Base-by-base conservation (phyloP, 2,888 invertebrate species). In the Tachystola acroxantha region DNA sequence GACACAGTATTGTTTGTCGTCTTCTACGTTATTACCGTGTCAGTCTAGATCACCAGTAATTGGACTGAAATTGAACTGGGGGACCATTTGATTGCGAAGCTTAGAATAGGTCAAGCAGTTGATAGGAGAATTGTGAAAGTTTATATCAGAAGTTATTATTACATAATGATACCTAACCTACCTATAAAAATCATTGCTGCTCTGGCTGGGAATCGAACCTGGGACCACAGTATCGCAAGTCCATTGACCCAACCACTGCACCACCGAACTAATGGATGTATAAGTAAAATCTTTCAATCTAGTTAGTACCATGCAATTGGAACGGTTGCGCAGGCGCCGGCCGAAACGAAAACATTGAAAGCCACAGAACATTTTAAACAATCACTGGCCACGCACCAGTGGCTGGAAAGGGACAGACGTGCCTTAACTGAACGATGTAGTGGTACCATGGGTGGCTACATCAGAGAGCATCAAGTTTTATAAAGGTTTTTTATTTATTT, bases 1-100 rank as follows among this genome's bases (percentile, higher is more conserved):
- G 68, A 68, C 63, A 54, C 50, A 43, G 45, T 51, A 61, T 64
- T 49, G 58, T 60, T 49, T 52, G 43, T 39, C 43, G 48, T 49
- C 52, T 43, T 37, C 50, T 40, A 38, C 20, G 35, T 45, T 53
- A 57, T 56, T 51, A 52, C 45, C 39, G 39, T 45, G 44, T 43
- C 47, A 36, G 32, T 34, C 22, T 28, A 11, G 27, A 27, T 27
- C 27, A 11, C 12, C 3, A 11, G 6, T 5, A 11, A 27, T 27
- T 10, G 2, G 7, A 27, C 3, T 27, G 11, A 24, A 24, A 24
- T 24, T 24, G 24, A 24, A n/a, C n/a, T n/a, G n/a, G 7, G 16
- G 16, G 6, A 16, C 9, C 7, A 12, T 28, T 3, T 12, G 7
- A 11, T 11, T 2, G 6, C n/a, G 24, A n/a, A 4, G 24, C 24